These are phyloP conservation scores for Periplaneta americana DNA, from an alignment of 1,140 invertebrate species.

Conservation along the genomic window DNA sequence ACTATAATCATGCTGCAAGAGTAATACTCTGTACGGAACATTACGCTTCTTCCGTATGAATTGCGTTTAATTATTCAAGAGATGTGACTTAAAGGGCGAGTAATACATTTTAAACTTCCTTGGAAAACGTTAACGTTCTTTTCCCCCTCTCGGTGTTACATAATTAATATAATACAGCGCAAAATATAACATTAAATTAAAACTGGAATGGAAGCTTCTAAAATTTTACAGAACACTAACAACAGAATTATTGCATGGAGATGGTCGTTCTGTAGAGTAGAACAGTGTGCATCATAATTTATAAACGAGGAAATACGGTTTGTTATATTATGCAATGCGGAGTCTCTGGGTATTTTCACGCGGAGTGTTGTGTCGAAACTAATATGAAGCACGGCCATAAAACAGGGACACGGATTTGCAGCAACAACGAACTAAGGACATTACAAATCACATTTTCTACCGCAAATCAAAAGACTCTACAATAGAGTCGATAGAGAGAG, in stretches of 20 bases:
- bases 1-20: no score
- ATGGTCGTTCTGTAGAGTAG: background rate
- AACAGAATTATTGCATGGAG: background rate
- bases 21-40: no score
- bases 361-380: background rate
- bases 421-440: background rate
- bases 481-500: no score
- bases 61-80: no score
- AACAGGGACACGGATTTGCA: background rate
- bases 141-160: no score
- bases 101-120: no score
- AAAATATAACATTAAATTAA: background rate
- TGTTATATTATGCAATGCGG: background rate
- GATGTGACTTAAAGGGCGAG: no score
- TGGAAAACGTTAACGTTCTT: no score
- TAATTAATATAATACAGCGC: no score
- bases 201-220: background rate
- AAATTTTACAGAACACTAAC: background rate
- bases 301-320: background rate
- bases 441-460: no score
- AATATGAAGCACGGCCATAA: background rate
- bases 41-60: no score
- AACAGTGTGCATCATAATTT: background rate
- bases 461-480: no score
- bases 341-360: background rate